Evolutionary conservation across 2,888 invertebrate species (phyloP), one percentile per base, ranked within the genome.

Genomic region (Ophion ellenae): DNA sequence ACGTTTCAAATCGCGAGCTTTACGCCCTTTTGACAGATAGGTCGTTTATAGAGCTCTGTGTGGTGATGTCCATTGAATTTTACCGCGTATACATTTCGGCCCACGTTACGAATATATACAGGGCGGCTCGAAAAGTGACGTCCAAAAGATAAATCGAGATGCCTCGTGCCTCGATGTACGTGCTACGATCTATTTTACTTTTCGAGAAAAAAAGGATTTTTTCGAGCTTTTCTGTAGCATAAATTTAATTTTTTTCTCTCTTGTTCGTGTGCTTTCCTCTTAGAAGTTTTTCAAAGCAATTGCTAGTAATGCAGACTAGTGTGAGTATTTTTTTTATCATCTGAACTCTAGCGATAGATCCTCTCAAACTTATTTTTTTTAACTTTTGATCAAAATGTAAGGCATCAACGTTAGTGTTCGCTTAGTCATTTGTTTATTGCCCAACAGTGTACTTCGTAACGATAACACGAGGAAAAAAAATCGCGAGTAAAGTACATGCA

Each of bases 1-100:
- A 6, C 2, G 14, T 17, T 45, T 70, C 7, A n/a, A 20, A 61
- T 40, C 89, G 89, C 88, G 78, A 40, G 66, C 83, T 85, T 85
- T 80, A 71, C 79, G 71, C 53, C 64, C 71, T 80, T 80, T 36
- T 71, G 63, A 6, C 20, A 5, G 4, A 45, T 2, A 79, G 45
- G 17, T 0, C 45, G 20, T 71, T 14, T 36, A 71, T 20, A n/a
- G 14, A 24, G 45, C 53, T 17, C 17, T 20, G 11, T 20, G 32
- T 28, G 24, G 40, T 20, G n/a, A 67, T 57, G 53, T 20, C n/a
- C 24, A n/a, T 70, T 70, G 53, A 20, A 78, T 78, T 78, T 70
- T n/a, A 45, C 36, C 28, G 73, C 36, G 77, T 69, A 28, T 36
- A 77, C 59, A 70, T 40, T 28, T 61, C 36, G 61, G 59, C 45